phyloP scores from a whole-genome alignment of 2,113 vertebrate species.

The Helogale parvula region DNA sequence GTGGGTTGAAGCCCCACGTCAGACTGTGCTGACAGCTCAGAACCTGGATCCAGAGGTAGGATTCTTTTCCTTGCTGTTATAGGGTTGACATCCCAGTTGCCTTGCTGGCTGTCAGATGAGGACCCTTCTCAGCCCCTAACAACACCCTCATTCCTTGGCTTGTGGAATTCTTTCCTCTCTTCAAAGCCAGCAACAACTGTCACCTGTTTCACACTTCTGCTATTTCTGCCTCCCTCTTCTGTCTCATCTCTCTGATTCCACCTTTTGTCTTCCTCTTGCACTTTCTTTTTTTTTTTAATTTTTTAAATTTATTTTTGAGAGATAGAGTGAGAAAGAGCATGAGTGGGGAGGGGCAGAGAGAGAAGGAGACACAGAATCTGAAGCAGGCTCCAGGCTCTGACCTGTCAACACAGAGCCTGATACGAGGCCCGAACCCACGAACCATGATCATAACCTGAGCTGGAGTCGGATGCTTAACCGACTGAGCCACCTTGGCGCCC shows the following conservation, averaged over 20 bases:
- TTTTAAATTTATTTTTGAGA: no score
- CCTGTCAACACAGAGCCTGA: no score
- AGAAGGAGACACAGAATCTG: no score
- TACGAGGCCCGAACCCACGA: no score
- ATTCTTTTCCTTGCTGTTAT: background rate
- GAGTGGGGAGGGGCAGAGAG: no score
- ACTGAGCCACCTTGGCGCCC: no score
- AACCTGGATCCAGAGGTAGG: background rate
- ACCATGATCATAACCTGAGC: no score
- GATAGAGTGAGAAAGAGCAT: no score
- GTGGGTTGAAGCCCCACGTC: no score
- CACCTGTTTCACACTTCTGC: background rate
- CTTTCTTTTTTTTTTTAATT: background rate
- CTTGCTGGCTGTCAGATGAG: background rate
- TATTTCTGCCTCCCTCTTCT: background rate
- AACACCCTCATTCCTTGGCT: background rate
- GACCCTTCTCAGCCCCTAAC: background rate
- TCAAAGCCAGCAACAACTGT: background rate
- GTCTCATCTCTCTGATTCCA: background rate
- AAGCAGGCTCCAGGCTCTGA: no score
- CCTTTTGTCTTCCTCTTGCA: background rate
- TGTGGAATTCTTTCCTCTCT: background rate
- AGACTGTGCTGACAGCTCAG: no score
- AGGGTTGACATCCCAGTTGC: background rate
- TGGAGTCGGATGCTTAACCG: no score